Evolutionary conservation across 2,888 invertebrate genomes (phyloP).

Genomic region (Timandra comae): DNA sequence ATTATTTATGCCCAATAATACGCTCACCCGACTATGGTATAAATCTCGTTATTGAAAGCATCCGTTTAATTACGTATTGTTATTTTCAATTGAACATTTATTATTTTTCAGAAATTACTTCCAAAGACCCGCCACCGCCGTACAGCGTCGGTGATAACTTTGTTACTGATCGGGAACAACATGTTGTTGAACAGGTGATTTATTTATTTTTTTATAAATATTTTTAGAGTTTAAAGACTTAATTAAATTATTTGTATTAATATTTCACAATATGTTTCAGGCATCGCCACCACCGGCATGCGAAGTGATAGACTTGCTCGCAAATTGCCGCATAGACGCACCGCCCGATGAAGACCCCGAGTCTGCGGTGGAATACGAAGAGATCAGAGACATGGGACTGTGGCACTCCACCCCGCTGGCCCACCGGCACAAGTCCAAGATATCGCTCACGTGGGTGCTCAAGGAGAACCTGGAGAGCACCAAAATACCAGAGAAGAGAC

Average conservation of each 20-base stretch:
- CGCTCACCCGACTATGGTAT: slow-evolving; percentile 46
- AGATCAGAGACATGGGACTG: slow-evolving; percentile 67
- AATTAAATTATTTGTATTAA: too few relatives aligned
- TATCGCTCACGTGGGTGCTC: slow-evolving; percentile 86
- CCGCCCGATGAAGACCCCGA: slow-evolving; percentile 31
- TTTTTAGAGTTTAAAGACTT: too few relatives aligned
- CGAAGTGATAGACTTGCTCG: slow-evolving; percentile 60
- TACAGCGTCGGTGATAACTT: slow-evolving; percentile 52
- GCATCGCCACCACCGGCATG: slow-evolving; percentile 42
- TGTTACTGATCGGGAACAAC: slow-evolving; percentile 27
- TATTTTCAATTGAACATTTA: slow-evolving; percentile 35
- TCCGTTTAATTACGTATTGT: slow-evolving; percentile 42
- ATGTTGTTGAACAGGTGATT: slow-evolving; percentile 17
- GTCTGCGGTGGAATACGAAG: slow-evolving; percentile 56
- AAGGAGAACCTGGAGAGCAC: slow-evolving; percentile 80
- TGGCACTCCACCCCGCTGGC: slow-evolving; percentile 69
- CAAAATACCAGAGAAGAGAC: slow-evolving; percentile 39
- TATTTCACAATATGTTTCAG: slow-evolving; percentile 31
- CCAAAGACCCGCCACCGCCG: slow-evolving; percentile 63
- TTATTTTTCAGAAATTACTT: slow-evolving; percentile 52
- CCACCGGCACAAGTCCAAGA: slow-evolving; percentile 76
- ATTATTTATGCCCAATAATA: slow-evolving; percentile 49
- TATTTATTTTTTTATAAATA: too few relatives aligned
- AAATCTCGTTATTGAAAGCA: slow-evolving; percentile 42
- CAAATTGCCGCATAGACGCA: slow-evolving; percentile 49